Evolutionary conservation across 1,140 invertebrate species (phyloP).

Genomic region (Caerostris darwini): DNA sequence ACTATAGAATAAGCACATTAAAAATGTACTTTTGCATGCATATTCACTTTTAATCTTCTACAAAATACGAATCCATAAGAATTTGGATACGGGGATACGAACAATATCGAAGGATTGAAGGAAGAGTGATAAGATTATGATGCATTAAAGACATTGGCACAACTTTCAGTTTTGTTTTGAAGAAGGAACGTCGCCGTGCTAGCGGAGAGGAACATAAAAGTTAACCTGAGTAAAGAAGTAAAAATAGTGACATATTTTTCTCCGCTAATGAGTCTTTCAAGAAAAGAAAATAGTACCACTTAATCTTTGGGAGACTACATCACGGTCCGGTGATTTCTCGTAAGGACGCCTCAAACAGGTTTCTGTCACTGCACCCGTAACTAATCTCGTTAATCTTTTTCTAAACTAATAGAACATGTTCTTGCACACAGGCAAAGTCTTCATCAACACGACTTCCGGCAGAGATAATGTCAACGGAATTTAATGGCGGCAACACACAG

Average conservation of each 20-base stretch:
- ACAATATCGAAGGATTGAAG: no score
- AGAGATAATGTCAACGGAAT: not conserved
- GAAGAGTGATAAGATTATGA: no score
- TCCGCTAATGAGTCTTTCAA: not conserved
- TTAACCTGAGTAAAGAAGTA: no score
- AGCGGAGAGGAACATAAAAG: no score
- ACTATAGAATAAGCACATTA: no score
- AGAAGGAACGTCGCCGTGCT: no score
- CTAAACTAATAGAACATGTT: slow-evolving; percentile 8
- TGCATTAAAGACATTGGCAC: no score
- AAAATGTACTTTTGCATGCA: no score
- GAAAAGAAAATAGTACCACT: not conserved
- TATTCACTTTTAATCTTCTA: no score
- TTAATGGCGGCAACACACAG: not conserved
- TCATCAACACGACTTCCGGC: not conserved
- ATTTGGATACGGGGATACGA: no score
- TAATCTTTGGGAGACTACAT: not conserved
- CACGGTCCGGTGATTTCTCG: not conserved
- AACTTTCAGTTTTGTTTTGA: no score
- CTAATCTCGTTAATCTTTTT: slow-evolving; percentile 12
- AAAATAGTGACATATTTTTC: not conserved
- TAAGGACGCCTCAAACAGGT: not conserved
- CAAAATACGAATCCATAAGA: no score
- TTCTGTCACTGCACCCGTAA: not conserved
- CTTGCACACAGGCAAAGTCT: not conserved